Conservation (phyloP, 2,888 invertebrate genomes). For the Drosophila quinaria region DNA sequence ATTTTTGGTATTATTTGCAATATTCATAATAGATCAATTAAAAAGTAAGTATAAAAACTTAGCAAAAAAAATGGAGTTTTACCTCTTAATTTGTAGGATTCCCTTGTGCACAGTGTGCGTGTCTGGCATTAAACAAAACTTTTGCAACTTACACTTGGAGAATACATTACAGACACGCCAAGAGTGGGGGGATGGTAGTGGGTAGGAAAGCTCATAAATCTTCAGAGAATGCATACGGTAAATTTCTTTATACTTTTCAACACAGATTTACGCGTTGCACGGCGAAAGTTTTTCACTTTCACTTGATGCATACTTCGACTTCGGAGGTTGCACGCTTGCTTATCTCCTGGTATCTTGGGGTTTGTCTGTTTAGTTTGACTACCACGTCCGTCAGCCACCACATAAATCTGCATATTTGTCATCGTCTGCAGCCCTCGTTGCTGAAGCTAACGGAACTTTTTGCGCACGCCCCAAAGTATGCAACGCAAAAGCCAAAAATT, state of each 20-base stretch:
- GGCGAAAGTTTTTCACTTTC: constrained; percentile 77
- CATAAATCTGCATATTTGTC: constrained; percentile 81
- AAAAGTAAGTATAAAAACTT: background rate
- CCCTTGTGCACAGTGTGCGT: constrained; percentile 36
- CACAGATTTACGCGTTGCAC: constrained; percentile 70
- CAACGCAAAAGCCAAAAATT: constrained; percentile 74
- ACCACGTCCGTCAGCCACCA: constrained; percentile 64
- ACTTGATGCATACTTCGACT: constrained; percentile 63
- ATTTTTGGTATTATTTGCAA: background rate
- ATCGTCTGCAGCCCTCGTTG: constrained; percentile 50
- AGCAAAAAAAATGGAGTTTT: background rate
- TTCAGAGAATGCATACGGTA: constrained; percentile 59
- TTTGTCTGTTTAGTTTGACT: constrained; percentile 47
- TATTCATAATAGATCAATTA: background rate
- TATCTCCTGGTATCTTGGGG: constrained; percentile 3
- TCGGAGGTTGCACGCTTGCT: constrained; percentile 23
- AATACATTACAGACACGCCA: constrained; percentile 43
- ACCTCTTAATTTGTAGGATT: background rate
- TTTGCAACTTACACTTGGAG: constrained; percentile 44
- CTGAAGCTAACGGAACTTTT: constrained; percentile 19
- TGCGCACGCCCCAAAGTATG: constrained; percentile 52
- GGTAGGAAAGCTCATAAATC: constrained; percentile 65
- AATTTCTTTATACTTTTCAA: constrained; percentile 61
- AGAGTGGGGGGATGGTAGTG: constrained; percentile 1
- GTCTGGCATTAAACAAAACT: constrained; percentile 51